Evolutionary conservation across 2,113 vertebrate species (phyloP).

Genomic region (Psephotus haematonotus): DNA sequence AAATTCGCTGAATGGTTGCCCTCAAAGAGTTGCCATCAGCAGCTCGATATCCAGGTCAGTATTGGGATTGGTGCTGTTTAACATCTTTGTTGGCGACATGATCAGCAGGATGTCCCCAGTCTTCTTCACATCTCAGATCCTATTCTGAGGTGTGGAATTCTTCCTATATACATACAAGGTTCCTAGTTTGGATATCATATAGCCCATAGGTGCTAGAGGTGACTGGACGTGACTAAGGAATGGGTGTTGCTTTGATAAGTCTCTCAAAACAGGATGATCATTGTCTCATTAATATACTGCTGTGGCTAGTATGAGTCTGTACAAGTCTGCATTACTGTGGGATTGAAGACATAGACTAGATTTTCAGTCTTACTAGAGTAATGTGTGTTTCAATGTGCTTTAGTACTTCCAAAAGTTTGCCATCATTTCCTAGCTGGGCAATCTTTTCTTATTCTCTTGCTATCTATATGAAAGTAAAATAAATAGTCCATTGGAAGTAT

Average conservation of each 20-base stretch:
- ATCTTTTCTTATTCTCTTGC: conserved; percentile 23
- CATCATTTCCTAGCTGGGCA: background rate
- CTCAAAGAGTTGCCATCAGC: background rate
- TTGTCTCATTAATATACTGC: background rate
- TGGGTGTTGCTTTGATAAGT: background rate
- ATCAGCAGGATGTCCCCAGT: background rate
- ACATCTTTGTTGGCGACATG: background rate
- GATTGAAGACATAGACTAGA: background rate
- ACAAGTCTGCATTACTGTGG: background rate
- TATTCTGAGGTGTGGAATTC: background rate
- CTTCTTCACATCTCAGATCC: background rate
- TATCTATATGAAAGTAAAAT: background rate
- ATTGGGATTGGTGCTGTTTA: background rate
- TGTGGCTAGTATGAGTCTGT: background rate
- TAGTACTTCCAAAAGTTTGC: background rate
- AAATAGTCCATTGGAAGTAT: background rate
- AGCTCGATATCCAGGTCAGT: background rate
- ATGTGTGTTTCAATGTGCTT: background rate
- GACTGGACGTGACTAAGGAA: background rate
- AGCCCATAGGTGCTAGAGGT: background rate
- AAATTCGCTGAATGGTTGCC: background rate
- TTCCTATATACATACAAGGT: background rate
- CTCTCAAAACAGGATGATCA: background rate
- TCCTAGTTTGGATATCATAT: background rate
- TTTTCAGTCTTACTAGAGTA: background rate